Evolutionary conservation across 1,140 invertebrate genomes (phyloP).

Genomic region (Lordiphosa mommai): DNA sequence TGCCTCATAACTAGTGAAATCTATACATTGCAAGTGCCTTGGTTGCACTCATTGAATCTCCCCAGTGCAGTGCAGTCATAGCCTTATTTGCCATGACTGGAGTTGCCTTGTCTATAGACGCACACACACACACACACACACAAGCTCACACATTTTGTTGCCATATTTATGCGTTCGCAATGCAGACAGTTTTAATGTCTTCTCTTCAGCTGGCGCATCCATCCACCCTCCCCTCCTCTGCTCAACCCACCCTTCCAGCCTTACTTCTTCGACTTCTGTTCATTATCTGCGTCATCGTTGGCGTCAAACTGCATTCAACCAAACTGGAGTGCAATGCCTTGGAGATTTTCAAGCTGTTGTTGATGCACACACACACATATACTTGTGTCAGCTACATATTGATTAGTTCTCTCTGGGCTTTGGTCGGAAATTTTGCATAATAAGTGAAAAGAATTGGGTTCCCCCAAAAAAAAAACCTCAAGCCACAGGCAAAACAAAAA

Average conservation of each 20-base stretch:
- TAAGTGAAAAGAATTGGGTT: no score
- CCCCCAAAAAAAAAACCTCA: no score
- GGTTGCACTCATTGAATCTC: no score
- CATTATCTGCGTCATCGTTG: conserved; percentile 44
- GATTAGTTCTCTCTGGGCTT: no score
- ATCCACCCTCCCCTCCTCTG: no score
- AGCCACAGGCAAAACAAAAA: no score
- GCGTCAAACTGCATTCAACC: conserved; percentile 11
- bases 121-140: neutral
- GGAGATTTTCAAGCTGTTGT: conserved; percentile 23
- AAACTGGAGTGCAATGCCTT: conserved; percentile 42
- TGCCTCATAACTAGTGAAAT: no score
- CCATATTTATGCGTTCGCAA: conserved; percentile 66
- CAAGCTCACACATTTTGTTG: conserved; percentile 21
- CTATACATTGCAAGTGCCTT: no score
- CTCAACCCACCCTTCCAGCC: neutral
- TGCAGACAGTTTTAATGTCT: conserved; percentile 70
- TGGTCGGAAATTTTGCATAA: no score
- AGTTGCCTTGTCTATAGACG: conserved; percentile 6
- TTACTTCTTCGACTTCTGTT: conserved; percentile 5
- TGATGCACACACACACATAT: neutral
- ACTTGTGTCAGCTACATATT: no score
- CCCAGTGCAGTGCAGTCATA: neutral
- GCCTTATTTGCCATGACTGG: conserved; percentile 17
- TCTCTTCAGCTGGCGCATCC: conserved; percentile 14